Evolutionary conservation across 37 sponge, comb jelly and placozoan species (phyloP), one percentile per base, ranked within the genome.

Genomic region (Diacarnus erythraeanus): DNA sequence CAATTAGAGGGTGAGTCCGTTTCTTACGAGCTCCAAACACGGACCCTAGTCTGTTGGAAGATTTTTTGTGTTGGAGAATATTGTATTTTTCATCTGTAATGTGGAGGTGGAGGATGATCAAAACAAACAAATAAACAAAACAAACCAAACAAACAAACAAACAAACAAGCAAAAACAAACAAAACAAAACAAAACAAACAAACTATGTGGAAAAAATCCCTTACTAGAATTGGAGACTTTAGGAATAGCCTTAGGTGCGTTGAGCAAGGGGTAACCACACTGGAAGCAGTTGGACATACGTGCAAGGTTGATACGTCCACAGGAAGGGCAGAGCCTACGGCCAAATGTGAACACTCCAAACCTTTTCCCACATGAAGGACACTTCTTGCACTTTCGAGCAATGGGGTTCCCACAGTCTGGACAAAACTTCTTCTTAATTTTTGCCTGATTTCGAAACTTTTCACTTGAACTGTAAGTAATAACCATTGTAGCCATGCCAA

Each of bases 291-390:
- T 66, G 0, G 84, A 2, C 80, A 83, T 69, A 23, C 76, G 77
- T 41, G 84, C 79, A 3, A 89, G 67, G 75, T 89, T 83, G 59
- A 83, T 64, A 1, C 79, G 84, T 17, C 89, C 80, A 63, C 84
- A 83, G 12, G 6, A 38, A 18, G 68, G 57, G 57, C 84, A 79
- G 43, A 72, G 75, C 27, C 47, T 59, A 12, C 89, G 79, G 35
- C 83, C 83, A 73, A 88, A 83, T 37, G 83, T 79, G 64, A 72
- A 88, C 26, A 88, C 79, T 43, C 89, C 83, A 78, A 88, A 88
- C 31, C 54, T 78, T 56, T 83, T 88, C 33, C 66, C 73, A 39
- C 89, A 89, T 0, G 39, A 26, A 2, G 36, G 74, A 71, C 84
- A 83, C 72, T 88, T 88, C 80, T 83, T 82, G 71, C 74, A 77